Conservation (phyloP, 1,140 invertebrate species). For the Lordiphosa collinella region DNA sequence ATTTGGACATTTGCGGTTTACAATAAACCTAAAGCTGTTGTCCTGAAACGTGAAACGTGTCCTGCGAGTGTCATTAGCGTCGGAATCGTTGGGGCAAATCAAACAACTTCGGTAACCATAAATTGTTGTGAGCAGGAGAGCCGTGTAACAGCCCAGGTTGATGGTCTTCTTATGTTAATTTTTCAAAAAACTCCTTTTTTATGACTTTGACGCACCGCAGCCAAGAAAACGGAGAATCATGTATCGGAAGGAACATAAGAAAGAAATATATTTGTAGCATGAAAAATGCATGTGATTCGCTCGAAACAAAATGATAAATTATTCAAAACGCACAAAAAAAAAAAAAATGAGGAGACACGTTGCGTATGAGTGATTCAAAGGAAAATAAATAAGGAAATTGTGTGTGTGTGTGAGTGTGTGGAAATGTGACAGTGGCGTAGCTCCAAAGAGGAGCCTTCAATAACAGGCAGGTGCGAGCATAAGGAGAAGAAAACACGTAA, state of each 20-base stretch:
- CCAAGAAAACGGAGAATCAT: conserved; percentile 33
- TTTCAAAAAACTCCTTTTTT: conserved; percentile 7
- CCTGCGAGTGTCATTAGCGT: conserved; percentile 57
- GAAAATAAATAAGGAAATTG: no score
- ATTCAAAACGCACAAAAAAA: conserved; percentile 41
- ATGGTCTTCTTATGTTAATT: conserved; percentile 62
- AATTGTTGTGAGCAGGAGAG: conserved; percentile 13
- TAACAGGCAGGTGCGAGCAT: no score
- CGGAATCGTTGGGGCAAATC: conserved; percentile 26
- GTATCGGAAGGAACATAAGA: conserved; percentile 19
- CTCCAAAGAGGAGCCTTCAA: no score
- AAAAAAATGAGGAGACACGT: neutral
- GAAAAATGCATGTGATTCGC: conserved; percentile 26
- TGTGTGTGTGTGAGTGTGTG: no score
- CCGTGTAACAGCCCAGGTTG: conserved; percentile 17
- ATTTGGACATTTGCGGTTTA: conserved; percentile 46
- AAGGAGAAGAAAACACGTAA: no score
- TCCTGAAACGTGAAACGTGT: conserved; percentile 35
- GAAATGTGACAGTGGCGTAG: no score
- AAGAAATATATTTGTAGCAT: conserved; percentile 17
- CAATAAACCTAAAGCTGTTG: conserved; percentile 32
- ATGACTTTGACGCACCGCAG: conserved; percentile 17
- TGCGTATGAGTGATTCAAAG: conserved; percentile 23
- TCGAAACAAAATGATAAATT: conserved; percentile 48
- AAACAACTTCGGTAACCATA: conserved; percentile 45